Percentiles rank a stretch among this genome's conserved stretches.
Conservation (phyloP, 2,888 invertebrate genomes). For the Gari tellinella region DNA sequence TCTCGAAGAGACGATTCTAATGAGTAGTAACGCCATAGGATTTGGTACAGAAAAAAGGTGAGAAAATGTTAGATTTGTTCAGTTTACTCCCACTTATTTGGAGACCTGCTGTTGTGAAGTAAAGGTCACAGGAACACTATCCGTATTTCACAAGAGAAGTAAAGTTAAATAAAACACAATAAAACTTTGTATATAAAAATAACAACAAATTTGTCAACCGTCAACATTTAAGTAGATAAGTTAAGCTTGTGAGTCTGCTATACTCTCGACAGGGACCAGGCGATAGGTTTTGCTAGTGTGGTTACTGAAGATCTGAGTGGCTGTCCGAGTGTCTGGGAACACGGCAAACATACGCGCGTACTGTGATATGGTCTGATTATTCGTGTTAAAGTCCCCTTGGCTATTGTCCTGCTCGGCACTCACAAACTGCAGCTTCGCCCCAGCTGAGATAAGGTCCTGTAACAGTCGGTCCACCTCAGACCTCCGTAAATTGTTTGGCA, state of each 20-base stretch:
- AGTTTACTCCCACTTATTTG: no score
- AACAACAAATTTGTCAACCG: conserved; percentile 29
- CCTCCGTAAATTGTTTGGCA: conserved; percentile 39
- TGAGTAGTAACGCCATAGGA: no score
- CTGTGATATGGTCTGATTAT: conserved; percentile 59
- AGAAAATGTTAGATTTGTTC: no score
- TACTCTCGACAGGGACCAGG: conserved; percentile 40
- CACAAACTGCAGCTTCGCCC: conserved; percentile 55
- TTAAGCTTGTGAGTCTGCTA: conserved; percentile 37
- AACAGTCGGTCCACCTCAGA: conserved; percentile 59
- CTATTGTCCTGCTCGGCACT: conserved; percentile 38
- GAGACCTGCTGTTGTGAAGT: no score
- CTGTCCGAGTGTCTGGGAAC: conserved; percentile 48
- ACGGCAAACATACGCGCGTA: conserved; percentile 57
- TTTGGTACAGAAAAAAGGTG: no score
- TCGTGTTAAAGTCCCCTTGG: conserved; percentile 44
- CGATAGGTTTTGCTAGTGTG: conserved; percentile 46
- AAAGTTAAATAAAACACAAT: conserved; percentile 55
- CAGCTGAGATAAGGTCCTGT: conserved; percentile 50
- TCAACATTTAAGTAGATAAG: conserved; percentile 20
- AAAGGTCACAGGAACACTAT: no score
- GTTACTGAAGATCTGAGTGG: conserved; percentile 48
- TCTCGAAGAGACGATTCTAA: no score
- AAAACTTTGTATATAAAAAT: conserved; percentile 61
- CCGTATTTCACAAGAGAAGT: conserved; percentile 1